These are phyloP conservation scores for Cyprinus carpio DNA, from an alignment of 2,113 vertebrate species.

Conservation along the genomic window DNA sequence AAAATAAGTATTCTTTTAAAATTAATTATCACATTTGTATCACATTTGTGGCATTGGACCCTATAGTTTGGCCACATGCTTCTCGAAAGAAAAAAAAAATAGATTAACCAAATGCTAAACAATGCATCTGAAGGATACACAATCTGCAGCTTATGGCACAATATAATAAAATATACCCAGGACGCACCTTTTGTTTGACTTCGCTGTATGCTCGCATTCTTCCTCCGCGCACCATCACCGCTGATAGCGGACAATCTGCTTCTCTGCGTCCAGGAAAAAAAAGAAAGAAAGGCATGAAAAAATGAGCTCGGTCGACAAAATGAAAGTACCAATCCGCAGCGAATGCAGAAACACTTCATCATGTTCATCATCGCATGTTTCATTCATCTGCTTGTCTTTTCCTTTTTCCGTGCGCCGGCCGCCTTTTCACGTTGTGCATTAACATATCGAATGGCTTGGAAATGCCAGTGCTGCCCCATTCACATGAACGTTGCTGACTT, in stretches of 20 bases:
- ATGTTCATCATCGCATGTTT: conserved; percentile 77
- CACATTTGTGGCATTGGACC: neutral
- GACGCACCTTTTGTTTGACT: conserved; percentile 49
- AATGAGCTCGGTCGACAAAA: conserved; percentile 59
- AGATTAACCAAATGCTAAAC: neutral
- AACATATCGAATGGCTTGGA: conserved; percentile 65
- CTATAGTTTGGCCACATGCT: neutral
- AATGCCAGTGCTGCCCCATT: conserved; percentile 63
- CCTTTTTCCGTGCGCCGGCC: conserved; percentile 59
- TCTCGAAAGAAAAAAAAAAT: neutral
- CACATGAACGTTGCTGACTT: conserved; percentile 58
- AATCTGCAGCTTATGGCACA: neutral
- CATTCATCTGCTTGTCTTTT: conserved; percentile 74
- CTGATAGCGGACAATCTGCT: conserved; percentile 32
- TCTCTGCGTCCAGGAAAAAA: conserved; percentile 25
- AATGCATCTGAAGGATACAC: conserved; percentile 6
- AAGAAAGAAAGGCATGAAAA: conserved; percentile 12
- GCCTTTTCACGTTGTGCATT: conserved; percentile 60
- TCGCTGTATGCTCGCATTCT: conserved; percentile 28
- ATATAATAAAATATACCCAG: conserved; percentile 21
- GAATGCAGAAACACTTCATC: conserved; percentile 62
- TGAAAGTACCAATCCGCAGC: conserved; percentile 29
- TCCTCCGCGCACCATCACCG: conserved; percentile 30
- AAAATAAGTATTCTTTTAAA: neutral
- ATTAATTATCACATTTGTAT: neutral